Conservation (phyloP, 1,140 invertebrate genomes). For the Bombus pyrosoma region DNA sequence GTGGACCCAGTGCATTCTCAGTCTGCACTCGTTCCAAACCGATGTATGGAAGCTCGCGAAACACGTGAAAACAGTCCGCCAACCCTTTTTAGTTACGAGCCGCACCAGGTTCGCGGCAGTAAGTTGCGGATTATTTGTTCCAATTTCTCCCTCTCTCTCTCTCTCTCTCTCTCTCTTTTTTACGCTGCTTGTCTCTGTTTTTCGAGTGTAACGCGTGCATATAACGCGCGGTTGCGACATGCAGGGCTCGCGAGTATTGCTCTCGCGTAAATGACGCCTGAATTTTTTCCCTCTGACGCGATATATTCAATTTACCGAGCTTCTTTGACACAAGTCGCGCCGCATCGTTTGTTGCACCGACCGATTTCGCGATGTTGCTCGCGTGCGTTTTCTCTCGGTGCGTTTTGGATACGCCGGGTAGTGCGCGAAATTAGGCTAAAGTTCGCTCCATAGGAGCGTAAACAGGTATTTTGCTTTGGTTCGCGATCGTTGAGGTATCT, state of each 20-base stretch:
- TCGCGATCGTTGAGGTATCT: background rate
- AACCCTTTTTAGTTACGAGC: background rate
- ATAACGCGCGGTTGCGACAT: too few species aligned
- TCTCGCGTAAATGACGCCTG: background rate
- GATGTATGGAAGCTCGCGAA: too few species aligned
- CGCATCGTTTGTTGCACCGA: background rate
- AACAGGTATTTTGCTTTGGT: background rate
- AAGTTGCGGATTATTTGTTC: slow-evolving; percentile 11
- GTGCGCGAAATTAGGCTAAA: background rate
- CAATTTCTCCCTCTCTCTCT: background rate
- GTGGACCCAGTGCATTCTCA: background rate
- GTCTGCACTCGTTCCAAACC: background rate
- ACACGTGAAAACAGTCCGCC: background rate
- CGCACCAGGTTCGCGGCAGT: background rate
- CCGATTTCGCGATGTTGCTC: background rate
- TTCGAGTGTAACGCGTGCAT: too few species aligned
- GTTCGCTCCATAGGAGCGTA: background rate
- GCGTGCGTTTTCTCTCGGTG: too few species aligned
- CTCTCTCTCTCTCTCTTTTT: background rate
- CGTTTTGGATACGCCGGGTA: background rate
- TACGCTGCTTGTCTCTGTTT: too few species aligned
- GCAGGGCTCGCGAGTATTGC: background rate
- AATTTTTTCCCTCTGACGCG: background rate
- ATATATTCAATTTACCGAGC: background rate
- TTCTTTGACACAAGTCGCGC: background rate